phyloP scores from a whole-genome alignment of 2,113 vertebrate species.

The Mesoclemmys tuberculata region DNA sequence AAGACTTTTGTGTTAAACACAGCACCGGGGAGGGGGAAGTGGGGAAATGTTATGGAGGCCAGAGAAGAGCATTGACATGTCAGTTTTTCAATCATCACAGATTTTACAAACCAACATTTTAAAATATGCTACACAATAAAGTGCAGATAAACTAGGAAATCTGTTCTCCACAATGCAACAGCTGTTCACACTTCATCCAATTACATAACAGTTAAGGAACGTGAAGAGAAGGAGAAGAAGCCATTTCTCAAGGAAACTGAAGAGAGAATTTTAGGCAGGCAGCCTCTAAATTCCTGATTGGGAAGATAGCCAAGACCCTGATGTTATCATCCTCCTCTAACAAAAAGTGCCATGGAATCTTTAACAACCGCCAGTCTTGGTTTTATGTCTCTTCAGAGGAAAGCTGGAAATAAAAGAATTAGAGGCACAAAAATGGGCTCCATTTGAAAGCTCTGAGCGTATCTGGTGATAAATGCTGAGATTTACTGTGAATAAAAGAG shows the following conservation, averaged over 20 bases:
- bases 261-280: not conserved
- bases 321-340: not conserved
- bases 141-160: not conserved
- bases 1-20: not conserved
- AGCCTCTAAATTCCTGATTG: not conserved
- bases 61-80: not conserved
- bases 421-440: not conserved
- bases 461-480: conserved; percentile 6
- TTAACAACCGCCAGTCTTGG: not conserved
- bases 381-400: not conserved
- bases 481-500: not conserved
- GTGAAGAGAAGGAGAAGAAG: not conserved
- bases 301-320: not conserved
- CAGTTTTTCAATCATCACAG: not conserved
- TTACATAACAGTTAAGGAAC: not conserved
- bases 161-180: not conserved
- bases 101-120: not conserved
- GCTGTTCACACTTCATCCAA: not conserved
- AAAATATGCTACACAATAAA: rapidly evolving
- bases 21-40: too few relatives aligned
- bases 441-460: not conserved
- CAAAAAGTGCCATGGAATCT: not conserved
- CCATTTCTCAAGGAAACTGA: not conserved
- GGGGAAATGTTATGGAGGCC: not conserved
- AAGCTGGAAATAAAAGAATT: not conserved